phyloP scores from a whole-genome alignment of 2,797 vertebrate species.

The Anniella stebbinsi region DNA sequence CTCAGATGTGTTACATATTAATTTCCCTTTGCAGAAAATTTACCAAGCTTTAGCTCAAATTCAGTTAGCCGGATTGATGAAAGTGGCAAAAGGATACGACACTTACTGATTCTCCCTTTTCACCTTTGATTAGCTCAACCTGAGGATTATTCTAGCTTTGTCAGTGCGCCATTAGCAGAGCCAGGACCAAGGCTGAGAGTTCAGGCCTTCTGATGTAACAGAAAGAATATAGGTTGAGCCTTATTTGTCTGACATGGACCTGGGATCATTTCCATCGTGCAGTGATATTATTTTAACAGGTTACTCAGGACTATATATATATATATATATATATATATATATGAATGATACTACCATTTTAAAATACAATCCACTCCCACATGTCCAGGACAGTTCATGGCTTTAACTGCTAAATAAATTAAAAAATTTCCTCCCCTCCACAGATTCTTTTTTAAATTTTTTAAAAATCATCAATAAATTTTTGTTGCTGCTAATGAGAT shows the following conservation, averaged over 20 bases:
- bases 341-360: not conserved
- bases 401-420: conserved; percentile 9
- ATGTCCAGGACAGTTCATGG: conserved; percentile 3
- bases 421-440: not conserved
- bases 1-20: conserved; percentile 98
- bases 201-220: conserved; percentile 77
- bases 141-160: conserved; percentile 87
- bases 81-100: conserved; percentile 97
- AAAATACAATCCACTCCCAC: not conserved
- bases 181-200: conserved; percentile 76
- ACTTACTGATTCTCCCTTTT: conserved; percentile 98
- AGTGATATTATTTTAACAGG: conserved; percentile 71
- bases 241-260: conserved; percentile 72
- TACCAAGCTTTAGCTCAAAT: conserved; percentile 92
- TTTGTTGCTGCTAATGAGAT: not conserved
- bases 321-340: not conserved
- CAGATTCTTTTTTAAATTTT: conserved; percentile 10
- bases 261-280: conserved; percentile 72
- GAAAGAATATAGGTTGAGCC: conserved; percentile 73
- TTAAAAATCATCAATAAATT: not conserved
- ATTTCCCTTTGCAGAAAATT: conserved; percentile 95
- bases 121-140: conserved; percentile 99
- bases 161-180: conserved; percentile 88
- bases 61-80: conserved; percentile 99
- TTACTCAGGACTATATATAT: conserved; percentile 10